Conservation (phyloP, 2,797 vertebrate genomes). For the Chaunax sp. region DNA sequence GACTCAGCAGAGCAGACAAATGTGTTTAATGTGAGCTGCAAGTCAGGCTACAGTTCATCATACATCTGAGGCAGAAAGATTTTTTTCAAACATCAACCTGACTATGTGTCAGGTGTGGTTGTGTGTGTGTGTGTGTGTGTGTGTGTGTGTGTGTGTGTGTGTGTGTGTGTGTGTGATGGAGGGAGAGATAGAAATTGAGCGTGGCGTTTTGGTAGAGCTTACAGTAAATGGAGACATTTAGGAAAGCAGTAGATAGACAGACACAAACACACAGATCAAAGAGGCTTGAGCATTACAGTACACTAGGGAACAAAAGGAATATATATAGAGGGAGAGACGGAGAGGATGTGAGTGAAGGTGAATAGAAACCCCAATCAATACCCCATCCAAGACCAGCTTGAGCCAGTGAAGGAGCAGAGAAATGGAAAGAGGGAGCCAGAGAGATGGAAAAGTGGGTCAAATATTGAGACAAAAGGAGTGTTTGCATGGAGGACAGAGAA, state of each 20-base stretch:
- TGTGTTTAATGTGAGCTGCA: slow-evolving; percentile 43
- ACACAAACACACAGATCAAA: slow-evolving; percentile 76
- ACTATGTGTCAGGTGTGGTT: slow-evolving; percentile 14
- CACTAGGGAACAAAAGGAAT: slow-evolving; percentile 72
- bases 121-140: slow-evolving; percentile 26
- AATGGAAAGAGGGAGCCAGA: slow-evolving; percentile 28
- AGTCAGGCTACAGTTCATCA: slow-evolving; percentile 36
- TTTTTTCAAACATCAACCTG: slow-evolving; percentile 36
- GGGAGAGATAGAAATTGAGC: slow-evolving; percentile 36
- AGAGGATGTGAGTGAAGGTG: slow-evolving; percentile 66
- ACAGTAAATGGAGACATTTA: slow-evolving; percentile 81
- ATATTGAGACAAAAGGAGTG: slow-evolving; percentile 58
- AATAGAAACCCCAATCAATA: slow-evolving; percentile 83
- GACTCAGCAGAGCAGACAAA: slow-evolving; percentile 26
- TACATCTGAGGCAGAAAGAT: slow-evolving; percentile 24
- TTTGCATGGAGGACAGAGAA: slow-evolving; percentile 27
- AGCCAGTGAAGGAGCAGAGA: slow-evolving; percentile 48
- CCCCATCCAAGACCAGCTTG: slow-evolving; percentile 66
- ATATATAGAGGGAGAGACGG: slow-evolving; percentile 41
- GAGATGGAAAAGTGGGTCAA: slow-evolving; percentile 69
- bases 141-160: slow-evolving; percentile 27
- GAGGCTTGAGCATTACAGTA: slow-evolving; percentile 73
- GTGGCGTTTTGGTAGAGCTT: slow-evolving; percentile 59
- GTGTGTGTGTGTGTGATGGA: slow-evolving; percentile 20
- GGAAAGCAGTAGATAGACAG: slow-evolving; percentile 70